Base-by-base conservation (phyloP, 2,797 vertebrate species). In the Cirrhinus mrigala region DNA sequence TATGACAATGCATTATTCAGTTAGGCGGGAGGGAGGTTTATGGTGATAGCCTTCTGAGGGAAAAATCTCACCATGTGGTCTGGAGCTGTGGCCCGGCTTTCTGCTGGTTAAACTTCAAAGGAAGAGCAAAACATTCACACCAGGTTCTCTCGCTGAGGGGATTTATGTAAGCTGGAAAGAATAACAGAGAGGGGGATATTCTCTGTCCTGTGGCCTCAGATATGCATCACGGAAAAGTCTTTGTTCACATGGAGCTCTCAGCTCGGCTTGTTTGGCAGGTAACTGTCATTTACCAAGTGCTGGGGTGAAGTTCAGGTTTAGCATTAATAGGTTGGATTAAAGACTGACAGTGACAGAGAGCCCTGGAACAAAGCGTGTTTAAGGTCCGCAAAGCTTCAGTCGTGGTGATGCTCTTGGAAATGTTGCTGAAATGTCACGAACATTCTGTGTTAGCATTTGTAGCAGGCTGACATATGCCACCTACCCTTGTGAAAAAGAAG, bases 1-100 rank as follows among this genome's bases (percentile, higher is more conserved):
- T 92, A 91, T 84, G 73, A 88, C 85, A 87, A 87, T 90, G 89
- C 91, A 89, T 93, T 94, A 93, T 93, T 92, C 93, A 94, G 93
- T 95, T 93, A 94, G 86, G 83, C 69, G 50, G 64, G 54, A 91
- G 88, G 83, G 88, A 85, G 86, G 88, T 85, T 68, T 48, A 74
- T 89, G 82, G 81, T 89, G 84, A 88, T 90, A 87, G 85, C 83
- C 85, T 79, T 62, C 83, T 71, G 15, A 77, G 3, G 33, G 46
- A 74, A 89, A 90, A 88, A 70, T 9, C 87, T 73, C 29, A 79
- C 89, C 89, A 89, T 90, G 90, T 88, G 90, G 92, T 88, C 85
- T 79, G 83, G 83, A 84, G 80, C 88, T 87, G 80, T 83, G 74
- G 82, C 80, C 85, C 14, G 24, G 46, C 82, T 79, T 86, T 86